Conservation (phyloP, 2,888 invertebrate species). For the Ferdinandea cuprea region DNA sequence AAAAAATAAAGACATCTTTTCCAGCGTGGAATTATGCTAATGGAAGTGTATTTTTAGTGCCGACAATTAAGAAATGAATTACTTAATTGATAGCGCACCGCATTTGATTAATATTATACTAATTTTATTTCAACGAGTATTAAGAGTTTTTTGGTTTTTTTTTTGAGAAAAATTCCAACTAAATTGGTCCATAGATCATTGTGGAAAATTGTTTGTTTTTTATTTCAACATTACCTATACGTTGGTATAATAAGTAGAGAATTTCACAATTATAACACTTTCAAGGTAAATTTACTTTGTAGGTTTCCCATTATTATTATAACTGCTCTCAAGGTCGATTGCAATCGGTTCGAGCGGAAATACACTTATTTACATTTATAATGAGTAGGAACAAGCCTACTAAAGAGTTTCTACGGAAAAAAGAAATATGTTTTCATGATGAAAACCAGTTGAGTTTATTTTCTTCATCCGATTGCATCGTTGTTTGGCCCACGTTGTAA, state of each 20-base stretch:
- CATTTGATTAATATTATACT: conserved; percentile 20
- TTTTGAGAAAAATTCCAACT: neutral
- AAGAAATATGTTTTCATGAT: conserved; percentile 13
- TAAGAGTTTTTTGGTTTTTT: neutral
- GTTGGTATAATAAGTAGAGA: too few species aligned
- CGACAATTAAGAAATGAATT: conserved; percentile 52
- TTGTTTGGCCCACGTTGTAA: conserved; percentile 30
- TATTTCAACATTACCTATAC: neutral
- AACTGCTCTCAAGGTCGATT: conserved; percentile 26
- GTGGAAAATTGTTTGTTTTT: too few species aligned
- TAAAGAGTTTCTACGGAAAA: neutral
- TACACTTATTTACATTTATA: conserved; percentile 5
- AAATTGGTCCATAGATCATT: neutral
- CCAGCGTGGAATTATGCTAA: conserved; percentile 43
- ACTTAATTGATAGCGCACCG: conserved; percentile 48
- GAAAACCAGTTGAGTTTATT: conserved; percentile 17
- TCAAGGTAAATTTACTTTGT: neutral
- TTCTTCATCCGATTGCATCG: conserved; percentile 35
- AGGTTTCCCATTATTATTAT: neutral
- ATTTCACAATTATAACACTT: neutral
- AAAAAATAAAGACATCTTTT: conserved; percentile 6
- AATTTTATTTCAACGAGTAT: conserved; percentile 33
- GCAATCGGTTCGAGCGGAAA: conserved; percentile 7
- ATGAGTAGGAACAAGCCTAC: neutral
- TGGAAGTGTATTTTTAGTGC: conserved; percentile 54